Conservation (phyloP, 2,113 vertebrate genomes). For the Notiomystis cincta region DNA sequence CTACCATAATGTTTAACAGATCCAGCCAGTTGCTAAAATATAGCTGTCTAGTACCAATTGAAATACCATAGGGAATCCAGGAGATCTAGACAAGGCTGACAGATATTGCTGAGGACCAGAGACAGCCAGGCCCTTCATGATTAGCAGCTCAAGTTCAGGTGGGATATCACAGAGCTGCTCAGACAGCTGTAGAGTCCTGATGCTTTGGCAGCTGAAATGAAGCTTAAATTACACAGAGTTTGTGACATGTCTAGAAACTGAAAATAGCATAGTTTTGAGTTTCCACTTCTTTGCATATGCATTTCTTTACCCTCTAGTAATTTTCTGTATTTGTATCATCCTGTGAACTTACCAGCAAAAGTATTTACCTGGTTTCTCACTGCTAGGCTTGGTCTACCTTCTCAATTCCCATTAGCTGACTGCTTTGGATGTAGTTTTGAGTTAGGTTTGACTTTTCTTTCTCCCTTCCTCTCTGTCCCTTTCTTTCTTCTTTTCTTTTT, state of each 20-base stretch:
- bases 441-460: neutral
- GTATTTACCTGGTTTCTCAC: neutral
- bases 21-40: neutral
- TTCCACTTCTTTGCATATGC: neutral
- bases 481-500: neutral
- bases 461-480: neutral
- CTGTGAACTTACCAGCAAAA: neutral
- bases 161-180: neutral
- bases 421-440: neutral
- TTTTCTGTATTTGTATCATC: neutral
- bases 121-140: neutral
- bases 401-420: neutral
- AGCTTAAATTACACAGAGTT: neutral
- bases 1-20: neutral
- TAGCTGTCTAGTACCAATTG: neutral
- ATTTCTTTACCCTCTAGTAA: neutral
- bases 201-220: neutral
- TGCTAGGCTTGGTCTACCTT: neutral
- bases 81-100: neutral
- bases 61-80: neutral
- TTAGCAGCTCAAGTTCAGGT: neutral
- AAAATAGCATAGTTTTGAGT: neutral
- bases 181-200: neutral
- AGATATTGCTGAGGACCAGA: neutral
- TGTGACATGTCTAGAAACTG: neutral